phyloP scores from a whole-genome alignment of 2,113 vertebrate genomes.

The Siphamia tubifer region DNA sequence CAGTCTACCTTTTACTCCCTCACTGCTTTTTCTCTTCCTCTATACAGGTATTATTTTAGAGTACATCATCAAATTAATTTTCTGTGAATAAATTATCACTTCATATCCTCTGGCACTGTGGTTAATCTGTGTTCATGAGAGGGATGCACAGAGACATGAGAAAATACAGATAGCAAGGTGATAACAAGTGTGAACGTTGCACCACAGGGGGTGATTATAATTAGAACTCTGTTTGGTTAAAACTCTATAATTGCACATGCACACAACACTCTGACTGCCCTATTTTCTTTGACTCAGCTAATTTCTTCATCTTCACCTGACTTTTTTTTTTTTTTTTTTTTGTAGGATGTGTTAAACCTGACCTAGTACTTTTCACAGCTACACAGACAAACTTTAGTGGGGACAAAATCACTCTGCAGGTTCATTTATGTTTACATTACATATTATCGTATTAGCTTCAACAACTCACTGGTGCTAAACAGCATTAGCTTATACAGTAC shows the following conservation, averaged over 20 bases:
- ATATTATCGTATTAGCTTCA: too few species aligned
- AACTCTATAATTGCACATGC: not conserved
- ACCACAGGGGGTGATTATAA: constrained; percentile 42
- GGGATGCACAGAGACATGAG: not conserved
- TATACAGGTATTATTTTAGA: constrained; percentile 9
- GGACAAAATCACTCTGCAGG: not conserved
- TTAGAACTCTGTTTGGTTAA: constrained; percentile 33
- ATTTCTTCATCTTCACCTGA: not conserved
- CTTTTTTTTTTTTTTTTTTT: not conserved
- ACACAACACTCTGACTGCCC: not conserved
- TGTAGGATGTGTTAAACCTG: constrained; percentile 11
- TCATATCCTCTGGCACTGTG: not conserved
- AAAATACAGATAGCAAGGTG: constrained; percentile 21
- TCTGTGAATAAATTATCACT: constrained; percentile 38
- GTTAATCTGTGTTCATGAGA: not conserved
- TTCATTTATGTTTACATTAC: too few species aligned
- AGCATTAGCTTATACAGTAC: too few species aligned
- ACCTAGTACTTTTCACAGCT: constrained; percentile 18
- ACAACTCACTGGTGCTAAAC: too few species aligned
- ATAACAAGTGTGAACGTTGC: constrained; percentile 45
- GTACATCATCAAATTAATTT: constrained; percentile 38
- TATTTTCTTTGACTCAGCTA: constrained; percentile 26
- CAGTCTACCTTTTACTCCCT: not conserved
- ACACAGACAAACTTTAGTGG: not conserved
- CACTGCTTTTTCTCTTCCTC: not conserved